Conservation (phyloP, 2,888 invertebrate species). For the Cantharis flavilabris region DNA sequence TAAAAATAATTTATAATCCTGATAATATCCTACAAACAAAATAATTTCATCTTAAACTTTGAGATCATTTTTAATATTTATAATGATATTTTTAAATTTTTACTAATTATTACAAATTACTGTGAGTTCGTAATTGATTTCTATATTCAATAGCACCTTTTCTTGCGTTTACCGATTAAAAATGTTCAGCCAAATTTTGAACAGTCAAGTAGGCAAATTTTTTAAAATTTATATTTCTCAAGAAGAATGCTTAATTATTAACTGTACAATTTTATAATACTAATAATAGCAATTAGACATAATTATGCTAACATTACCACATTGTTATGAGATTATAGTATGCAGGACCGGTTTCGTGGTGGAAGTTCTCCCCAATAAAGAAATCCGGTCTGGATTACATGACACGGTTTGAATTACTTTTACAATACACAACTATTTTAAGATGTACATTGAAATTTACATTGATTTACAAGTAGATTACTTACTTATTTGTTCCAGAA, state of each 20-base stretch:
- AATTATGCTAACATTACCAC: neutral
- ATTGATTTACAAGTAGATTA: neutral
- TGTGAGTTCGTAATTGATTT: slow-evolving; percentile 2
- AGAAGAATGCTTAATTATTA: neutral
- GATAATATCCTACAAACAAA: neutral
- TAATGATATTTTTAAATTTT: neutral
- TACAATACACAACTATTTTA: neutral
- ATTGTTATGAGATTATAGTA: neutral
- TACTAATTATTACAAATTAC: neutral
- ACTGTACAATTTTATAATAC: neutral
- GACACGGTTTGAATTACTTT: neutral
- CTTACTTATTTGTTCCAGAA: neutral
- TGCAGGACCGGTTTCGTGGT: neutral
- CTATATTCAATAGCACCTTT: slow-evolving; percentile 15
- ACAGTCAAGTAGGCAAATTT: neutral
- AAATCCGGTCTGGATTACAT: neutral
- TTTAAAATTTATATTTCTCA: neutral
- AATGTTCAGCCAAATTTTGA: neutral
- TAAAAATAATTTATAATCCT: neutral
- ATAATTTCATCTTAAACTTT: neutral
- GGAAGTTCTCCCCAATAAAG: neutral
- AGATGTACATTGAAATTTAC: neutral
- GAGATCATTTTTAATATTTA: neutral
- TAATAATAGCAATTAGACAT: neutral
- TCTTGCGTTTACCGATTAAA: slow-evolving; percentile 6